Evolutionary conservation across 2,888 invertebrate species (phyloP).

Genomic region (Agrochola lota): DNA sequence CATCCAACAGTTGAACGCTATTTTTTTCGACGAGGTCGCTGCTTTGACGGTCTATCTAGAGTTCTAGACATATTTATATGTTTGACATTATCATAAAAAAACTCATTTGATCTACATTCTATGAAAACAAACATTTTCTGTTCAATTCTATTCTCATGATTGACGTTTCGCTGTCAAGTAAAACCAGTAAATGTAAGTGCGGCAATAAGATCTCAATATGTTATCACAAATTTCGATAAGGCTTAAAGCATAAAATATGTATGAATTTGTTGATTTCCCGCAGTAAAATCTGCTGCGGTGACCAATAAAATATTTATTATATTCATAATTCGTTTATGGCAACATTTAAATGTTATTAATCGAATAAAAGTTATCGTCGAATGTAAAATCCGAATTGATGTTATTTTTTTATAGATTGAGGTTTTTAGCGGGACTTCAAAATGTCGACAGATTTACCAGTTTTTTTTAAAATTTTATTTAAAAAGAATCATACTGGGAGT

Average conservation of each 20-base stretch:
- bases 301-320: slow-evolving; percentile 52
- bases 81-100: too few relatives aligned
- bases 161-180: background rate
- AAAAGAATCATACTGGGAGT: too few relatives aligned
- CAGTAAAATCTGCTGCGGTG: slow-evolving; percentile 33
- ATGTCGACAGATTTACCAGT: background rate
- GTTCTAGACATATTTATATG: too few relatives aligned
- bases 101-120: too few relatives aligned
- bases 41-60: too few relatives aligned
- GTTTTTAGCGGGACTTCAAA: background rate
- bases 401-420: slow-evolving; percentile 10
- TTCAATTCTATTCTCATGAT: background rate
- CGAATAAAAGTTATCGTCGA: slow-evolving; percentile 30
- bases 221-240: slow-evolving; percentile 49
- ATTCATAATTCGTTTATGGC: slow-evolving; percentile 54
- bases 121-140: too few relatives aligned
- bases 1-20: too few relatives aligned
- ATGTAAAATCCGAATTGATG: slow-evolving; percentile 28
- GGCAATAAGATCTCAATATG: slow-evolving; percentile 24
- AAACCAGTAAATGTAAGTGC: slow-evolving; percentile 16
- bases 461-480: background rate
- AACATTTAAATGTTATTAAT: slow-evolving; percentile 44
- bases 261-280: slow-evolving; percentile 41
- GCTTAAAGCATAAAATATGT: slow-evolving; percentile 42
- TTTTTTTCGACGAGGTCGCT: too few relatives aligned